phyloP scores from a whole-genome alignment of 2,797 vertebrate species.

The Epinephelus awoara region DNA sequence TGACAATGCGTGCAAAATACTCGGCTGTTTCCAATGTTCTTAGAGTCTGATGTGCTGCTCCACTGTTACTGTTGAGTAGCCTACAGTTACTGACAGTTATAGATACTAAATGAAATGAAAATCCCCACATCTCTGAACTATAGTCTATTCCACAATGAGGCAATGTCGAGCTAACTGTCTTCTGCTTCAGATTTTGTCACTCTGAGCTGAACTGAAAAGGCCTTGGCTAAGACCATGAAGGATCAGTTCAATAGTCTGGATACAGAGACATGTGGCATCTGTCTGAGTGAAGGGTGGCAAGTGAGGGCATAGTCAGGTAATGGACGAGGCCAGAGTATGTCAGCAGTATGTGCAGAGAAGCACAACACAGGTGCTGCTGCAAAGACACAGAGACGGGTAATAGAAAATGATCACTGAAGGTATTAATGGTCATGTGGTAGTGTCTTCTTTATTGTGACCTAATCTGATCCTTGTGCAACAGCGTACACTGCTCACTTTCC shows the following conservation, averaged over 20 bases:
- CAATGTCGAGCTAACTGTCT: background rate
- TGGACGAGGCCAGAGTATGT: slow-evolving; percentile 18
- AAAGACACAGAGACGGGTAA: background rate
- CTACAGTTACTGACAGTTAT: background rate
- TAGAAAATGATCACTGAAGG: background rate
- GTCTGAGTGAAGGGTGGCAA: slow-evolving; percentile 37
- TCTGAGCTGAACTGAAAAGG: slow-evolving; percentile 15
- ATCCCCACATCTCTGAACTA: background rate
- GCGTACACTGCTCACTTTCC: background rate
- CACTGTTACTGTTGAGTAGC: background rate
- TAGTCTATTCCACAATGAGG: background rate
- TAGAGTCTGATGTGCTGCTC: background rate
- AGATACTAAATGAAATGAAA: background rate
- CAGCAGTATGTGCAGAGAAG: slow-evolving; percentile 7
- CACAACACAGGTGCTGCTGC: slow-evolving; percentile 8
- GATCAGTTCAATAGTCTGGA: slow-evolving; percentile 19
- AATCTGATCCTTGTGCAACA: background rate
- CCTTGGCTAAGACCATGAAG: slow-evolving; percentile 14
- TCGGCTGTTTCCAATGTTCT: background rate
- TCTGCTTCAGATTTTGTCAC: slow-evolving; percentile 14
- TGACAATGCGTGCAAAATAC: background rate
- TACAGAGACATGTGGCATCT: slow-evolving; percentile 21
- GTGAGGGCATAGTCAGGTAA: slow-evolving; percentile 2
- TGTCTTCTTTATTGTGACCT: background rate
- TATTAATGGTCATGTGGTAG: background rate